Base-by-base conservation (phyloP, 2,113 vertebrate genomes). In the Archilochus colubris region DNA sequence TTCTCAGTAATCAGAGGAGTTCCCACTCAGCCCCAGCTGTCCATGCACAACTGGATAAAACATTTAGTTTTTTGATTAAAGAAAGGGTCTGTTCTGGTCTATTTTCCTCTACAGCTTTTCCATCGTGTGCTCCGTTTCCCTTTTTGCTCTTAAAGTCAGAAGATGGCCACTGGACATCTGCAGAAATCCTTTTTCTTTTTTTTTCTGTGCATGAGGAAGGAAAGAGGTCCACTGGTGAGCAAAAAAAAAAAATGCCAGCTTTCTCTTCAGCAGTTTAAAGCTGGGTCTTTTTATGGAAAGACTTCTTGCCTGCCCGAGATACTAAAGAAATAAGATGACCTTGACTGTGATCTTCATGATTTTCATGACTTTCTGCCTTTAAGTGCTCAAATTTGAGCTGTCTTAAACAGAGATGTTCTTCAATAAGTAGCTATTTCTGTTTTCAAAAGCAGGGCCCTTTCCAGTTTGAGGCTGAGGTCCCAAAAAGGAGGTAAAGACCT, bases 331-430 rank as follows among this genome's bases (percentile, higher is more conserved):
- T 67, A 43, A 28, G 16, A 77, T 1, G 7, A 83, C 91, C 62
- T 86, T 77, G 75, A 46, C 51, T 62, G 21, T 25, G 59, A 66
- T 86, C 86, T 92, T 83, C 88, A 31, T 50, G 59, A 77, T 91
- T 91, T 92, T 91, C 79, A 80, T 79, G 14, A 69, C 81, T 87
- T 78, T 92, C 75, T 76, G 23, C 58, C 74, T 91, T 63, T 74
- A 86, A 80, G 36, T 50, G n/a, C 38, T 75, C 62, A 48, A 78
- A 80, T 25, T 9, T 73, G 59, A 91, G 75, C 84, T 70, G 51
- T 55, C 76, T 91, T 84, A 76, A 89, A 51, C 2, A 4, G 55
- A 58, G 54, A 31, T 80, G 38, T 9, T 93, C 83, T 93, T 68
- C 85, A 55, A 24, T 67, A 75, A 80, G 80, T 24, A 62, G n/a